These are phyloP conservation scores for Platerodrilus igneus DNA, from an alignment of 2,888 invertebrate species.

Conservation along the genomic window DNA sequence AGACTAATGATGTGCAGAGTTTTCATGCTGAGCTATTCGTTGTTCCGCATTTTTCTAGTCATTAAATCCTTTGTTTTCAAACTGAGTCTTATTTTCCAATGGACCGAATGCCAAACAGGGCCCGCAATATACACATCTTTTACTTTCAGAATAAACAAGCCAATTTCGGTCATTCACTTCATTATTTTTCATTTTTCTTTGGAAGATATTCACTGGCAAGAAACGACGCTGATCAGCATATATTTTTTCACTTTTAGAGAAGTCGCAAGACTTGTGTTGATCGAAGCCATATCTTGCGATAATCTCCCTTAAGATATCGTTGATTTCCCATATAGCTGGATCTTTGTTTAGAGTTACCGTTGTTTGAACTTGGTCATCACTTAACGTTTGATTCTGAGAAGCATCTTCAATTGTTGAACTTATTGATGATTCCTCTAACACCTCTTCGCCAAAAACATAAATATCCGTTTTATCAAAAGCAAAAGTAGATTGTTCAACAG, in stretches of 20 bases:
- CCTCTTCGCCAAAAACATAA: slow-evolving; percentile 9
- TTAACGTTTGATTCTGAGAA: no score
- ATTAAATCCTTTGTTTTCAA: slow-evolving; percentile 29
- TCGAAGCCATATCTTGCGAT: slow-evolving; percentile 22
- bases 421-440: no score
- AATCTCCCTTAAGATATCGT: slow-evolving; percentile 21
- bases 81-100: slow-evolving; percentile 22
- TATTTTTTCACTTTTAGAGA: slow-evolving; percentile 18
- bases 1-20: slow-evolving; percentile 26
- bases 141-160: no score
- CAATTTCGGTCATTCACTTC: slow-evolving; percentile 19
- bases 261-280: slow-evolving; percentile 22
- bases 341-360: slow-evolving; percentile 24
- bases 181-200: slow-evolving; percentile 9
- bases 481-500: slow-evolving; percentile 3
- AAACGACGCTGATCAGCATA: slow-evolving; percentile 20
- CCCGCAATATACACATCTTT: no score
- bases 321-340: slow-evolving; percentile 22
- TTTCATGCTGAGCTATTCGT: slow-evolving; percentile 28
- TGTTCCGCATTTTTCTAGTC: slow-evolving; percentile 30
- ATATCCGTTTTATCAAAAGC: neutral
- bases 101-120: no score
- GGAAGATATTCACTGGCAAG: slow-evolving; percentile 5
- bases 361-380: slow-evolving; percentile 16
- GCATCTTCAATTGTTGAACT: no score